Percentiles rank a stretch among this genome's conserved stretches.
Evolutionary conservation across 2,888 invertebrate species (phyloP).

Genomic region (Nipponacmea schrenckii): DNA sequence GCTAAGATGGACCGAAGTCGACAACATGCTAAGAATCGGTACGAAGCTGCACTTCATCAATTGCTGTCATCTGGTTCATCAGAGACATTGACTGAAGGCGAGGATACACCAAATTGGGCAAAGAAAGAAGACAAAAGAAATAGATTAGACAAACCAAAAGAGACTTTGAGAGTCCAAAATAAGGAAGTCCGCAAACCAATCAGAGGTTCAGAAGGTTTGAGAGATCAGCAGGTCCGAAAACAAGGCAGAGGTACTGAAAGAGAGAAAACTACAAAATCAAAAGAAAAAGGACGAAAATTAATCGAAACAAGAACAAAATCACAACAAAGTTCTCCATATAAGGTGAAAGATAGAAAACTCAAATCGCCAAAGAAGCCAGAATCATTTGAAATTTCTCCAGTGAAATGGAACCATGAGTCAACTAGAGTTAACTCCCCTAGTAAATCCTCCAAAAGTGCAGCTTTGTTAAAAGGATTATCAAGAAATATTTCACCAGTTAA

Average conservation of each 20-base stretch:
- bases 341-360: neutral
- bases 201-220: slow-evolving; percentile 9
- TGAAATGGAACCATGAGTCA: neutral
- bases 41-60: neutral
- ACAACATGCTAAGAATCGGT: neutral
- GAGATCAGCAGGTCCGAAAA: neutral
- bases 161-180: neutral
- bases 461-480: neutral
- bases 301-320: neutral
- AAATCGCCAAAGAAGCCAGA: neutral
- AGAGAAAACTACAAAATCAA: neutral
- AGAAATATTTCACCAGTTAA: slow-evolving; percentile 4
- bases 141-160: too few species aligned
- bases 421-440: neutral
- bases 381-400: slow-evolving; percentile 6
- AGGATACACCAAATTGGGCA: neutral
- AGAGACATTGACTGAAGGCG: neutral
- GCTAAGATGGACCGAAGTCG: neutral
- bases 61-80: neutral
- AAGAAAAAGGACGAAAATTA: neutral
- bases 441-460: neutral
- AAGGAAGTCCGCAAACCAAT: slow-evolving; percentile 21
- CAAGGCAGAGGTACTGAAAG: neutral
- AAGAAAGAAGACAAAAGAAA: neutral
- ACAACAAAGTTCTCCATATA: neutral